phyloP scores from a whole-genome alignment of 2,888 invertebrate genomes.

The Ctenicera cuprea region DNA sequence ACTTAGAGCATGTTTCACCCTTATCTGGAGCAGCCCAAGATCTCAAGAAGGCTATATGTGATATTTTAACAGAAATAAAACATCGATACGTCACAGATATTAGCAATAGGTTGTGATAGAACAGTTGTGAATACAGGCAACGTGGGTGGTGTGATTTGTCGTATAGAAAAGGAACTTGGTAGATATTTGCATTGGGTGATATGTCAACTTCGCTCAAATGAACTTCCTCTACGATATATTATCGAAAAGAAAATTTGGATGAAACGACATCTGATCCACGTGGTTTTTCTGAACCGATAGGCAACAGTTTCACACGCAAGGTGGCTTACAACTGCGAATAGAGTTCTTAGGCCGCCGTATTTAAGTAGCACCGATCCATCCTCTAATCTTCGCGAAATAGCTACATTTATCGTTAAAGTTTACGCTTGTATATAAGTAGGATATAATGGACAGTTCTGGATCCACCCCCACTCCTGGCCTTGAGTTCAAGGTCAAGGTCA shows the following conservation, averaged over 20 bases:
- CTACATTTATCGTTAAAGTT: constrained; percentile 3
- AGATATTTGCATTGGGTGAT: not conserved
- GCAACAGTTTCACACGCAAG: not conserved
- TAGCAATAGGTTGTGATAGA: no score
- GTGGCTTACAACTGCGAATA: constrained; percentile 1
- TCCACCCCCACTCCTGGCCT: no score
- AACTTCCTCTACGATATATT: constrained; percentile 3
- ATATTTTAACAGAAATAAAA: not conserved
- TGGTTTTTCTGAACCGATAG: constrained; percentile 5
- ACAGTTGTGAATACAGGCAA: constrained; percentile 5
- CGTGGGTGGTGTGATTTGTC: not conserved
- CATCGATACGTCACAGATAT: not conserved
- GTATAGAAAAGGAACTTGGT: not conserved
- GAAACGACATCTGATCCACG: constrained; percentile 9
- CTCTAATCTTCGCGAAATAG: not conserved
- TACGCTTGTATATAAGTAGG: no score
- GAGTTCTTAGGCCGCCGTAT: not conserved
- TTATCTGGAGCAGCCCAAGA: not conserved
- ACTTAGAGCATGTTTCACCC: constrained; percentile 10
- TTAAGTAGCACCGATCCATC: not conserved
- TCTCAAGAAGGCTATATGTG: no score
- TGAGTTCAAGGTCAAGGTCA: no score
- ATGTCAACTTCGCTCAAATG: constrained; percentile 2
- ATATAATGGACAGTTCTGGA: no score
- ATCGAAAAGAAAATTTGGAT: constrained; percentile 2